phyloP scores from a whole-genome alignment of 2,888 invertebrate species.

The Polyommatus icarus region DNA sequence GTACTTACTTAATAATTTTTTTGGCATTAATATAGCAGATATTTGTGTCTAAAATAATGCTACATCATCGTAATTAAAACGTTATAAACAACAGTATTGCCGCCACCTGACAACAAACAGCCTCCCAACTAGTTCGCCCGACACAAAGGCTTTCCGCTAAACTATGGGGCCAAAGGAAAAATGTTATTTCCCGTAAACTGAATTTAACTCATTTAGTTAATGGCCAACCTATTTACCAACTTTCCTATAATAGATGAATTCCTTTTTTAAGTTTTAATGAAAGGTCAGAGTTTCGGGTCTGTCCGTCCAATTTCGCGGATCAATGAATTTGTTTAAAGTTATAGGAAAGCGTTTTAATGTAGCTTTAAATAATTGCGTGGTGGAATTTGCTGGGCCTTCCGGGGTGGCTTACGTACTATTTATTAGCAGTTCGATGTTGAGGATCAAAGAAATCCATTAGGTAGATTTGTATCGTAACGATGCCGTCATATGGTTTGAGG shows the following conservation, averaged over 20 bases:
- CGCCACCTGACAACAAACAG: not conserved
- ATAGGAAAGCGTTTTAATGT: conserved; percentile 72
- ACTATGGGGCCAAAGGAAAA: not conserved
- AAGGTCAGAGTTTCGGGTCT: conserved; percentile 61
- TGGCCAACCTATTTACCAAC: conserved; percentile 23
- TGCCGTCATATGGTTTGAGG: not conserved
- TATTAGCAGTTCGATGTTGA: not conserved
- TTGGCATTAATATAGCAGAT: not conserved
- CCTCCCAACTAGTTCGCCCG: not conserved
- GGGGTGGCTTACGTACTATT: not conserved
- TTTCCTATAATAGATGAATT: conserved; percentile 24
- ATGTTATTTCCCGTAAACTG: conserved; percentile 47
- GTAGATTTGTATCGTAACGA: not conserved
- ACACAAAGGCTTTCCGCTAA: conserved; percentile 13
- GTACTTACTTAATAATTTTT: not conserved
- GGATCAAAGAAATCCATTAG: not conserved
- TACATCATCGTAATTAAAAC: not conserved
- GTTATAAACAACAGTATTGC: not conserved
- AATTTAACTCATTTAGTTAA: conserved; percentile 58
- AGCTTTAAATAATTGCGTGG: conserved; percentile 64
- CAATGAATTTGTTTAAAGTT: conserved; percentile 69
- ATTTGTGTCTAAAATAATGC: not conserved
- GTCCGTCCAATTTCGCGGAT: conserved; percentile 70
- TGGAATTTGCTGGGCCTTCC: conserved; percentile 55
- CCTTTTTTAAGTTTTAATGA: conserved; percentile 30